Evolutionary conservation across 2,113 vertebrate genomes (phyloP).

Genomic region (Phalacrocorax aristotelis): DNA sequence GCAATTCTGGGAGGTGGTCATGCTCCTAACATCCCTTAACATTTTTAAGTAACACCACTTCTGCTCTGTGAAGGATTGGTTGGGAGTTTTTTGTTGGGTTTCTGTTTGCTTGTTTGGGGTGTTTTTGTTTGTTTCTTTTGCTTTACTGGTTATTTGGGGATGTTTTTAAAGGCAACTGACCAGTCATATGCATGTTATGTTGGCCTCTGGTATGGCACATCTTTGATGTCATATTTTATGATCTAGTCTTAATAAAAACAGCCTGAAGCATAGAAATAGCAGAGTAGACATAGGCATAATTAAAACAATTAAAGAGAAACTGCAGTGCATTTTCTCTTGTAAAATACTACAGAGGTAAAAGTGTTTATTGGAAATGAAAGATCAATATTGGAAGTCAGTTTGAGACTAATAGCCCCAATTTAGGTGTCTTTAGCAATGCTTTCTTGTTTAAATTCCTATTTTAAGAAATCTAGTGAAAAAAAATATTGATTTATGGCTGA

Average conservation of each 20-base stretch:
- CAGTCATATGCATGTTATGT: background rate
- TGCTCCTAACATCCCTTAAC: background rate
- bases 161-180: background rate
- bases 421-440: background rate
- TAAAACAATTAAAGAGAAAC: background rate
- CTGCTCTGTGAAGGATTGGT: background rate
- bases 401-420: background rate
- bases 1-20: background rate
- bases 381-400: background rate
- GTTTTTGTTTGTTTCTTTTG: background rate
- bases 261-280: background rate
- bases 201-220: background rate
- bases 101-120: background rate
- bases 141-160: background rate
- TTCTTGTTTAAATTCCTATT: background rate
- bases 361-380: background rate
- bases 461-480: background rate
- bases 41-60: background rate
- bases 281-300: background rate
- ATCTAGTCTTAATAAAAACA: background rate
- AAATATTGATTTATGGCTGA: background rate
- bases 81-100: background rate
- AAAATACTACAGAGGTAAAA: background rate
- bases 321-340: background rate
- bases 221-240: background rate